These are phyloP conservation scores for Pungitius pungitius DNA, from an alignment of 2,113 vertebrate genomes.

Conservation along the genomic window DNA sequence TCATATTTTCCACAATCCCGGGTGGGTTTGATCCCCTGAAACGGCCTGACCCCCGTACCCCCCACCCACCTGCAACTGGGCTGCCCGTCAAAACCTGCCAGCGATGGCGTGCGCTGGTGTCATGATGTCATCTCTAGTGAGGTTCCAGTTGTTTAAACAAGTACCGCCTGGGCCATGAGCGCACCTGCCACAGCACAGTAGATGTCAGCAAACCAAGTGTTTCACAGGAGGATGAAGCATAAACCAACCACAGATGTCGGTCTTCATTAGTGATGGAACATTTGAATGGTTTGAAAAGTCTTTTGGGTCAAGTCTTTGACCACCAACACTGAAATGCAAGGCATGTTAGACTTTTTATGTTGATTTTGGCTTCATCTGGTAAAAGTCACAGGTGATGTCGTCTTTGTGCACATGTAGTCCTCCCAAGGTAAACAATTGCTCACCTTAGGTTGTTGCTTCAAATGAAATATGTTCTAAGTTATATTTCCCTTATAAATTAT, in stretches of 20 bases:
- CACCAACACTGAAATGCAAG: slow-evolving; percentile 2
- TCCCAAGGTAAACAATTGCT: slow-evolving; percentile 12
- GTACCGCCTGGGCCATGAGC: slow-evolving; percentile 54
- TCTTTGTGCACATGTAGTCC: slow-evolving; percentile 7
- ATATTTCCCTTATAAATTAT: slow-evolving; percentile 11
- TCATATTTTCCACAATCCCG: slow-evolving; percentile 47
- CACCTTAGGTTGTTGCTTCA: slow-evolving; percentile 1
- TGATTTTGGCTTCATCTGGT: slow-evolving; percentile 14
- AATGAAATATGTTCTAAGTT: slow-evolving; percentile 23
- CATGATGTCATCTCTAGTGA: slow-evolving; percentile 62
- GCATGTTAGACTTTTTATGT: neutral
- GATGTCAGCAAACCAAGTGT: slow-evolving; percentile 27
- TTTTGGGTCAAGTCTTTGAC: slow-evolving; percentile 11
- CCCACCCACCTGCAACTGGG: slow-evolving; percentile 41
- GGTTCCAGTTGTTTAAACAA: slow-evolving; percentile 54
- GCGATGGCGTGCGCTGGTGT: slow-evolving; percentile 36
- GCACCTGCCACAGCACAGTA: slow-evolving; percentile 50
- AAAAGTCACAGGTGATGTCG: slow-evolving; percentile 15
- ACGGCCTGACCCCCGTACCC: slow-evolving; percentile 10
- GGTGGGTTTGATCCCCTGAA: slow-evolving; percentile 40
- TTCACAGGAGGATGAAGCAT: neutral
- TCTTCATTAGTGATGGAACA: slow-evolving; percentile 1
- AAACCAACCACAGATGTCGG: slow-evolving; percentile 16
- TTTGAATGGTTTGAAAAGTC: neutral
- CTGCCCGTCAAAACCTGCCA: slow-evolving; percentile 51